Conservation (phyloP, 2,888 invertebrate species). For the Drosophila kuntzei region DNA sequence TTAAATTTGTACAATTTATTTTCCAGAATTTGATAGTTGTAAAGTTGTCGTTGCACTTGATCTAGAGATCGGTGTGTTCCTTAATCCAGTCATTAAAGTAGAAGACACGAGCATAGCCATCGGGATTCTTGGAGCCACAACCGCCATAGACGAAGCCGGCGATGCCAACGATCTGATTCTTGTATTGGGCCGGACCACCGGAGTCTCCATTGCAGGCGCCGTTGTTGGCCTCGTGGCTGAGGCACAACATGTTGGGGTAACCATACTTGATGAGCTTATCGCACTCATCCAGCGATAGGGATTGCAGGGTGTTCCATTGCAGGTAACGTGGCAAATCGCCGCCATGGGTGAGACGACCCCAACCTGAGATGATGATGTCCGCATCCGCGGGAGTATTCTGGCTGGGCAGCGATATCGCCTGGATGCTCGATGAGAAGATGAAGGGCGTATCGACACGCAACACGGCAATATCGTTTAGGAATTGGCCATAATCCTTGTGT, state of each 20-base stretch:
- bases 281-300: constrained; percentile 40
- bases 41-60: not conserved
- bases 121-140: constrained; percentile 76
- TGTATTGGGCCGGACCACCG: constrained; percentile 79
- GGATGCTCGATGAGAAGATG: constrained; percentile 63
- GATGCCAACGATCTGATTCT: constrained; percentile 76
- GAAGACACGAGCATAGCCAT: constrained; percentile 82
- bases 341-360: constrained; percentile 65
- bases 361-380: constrained; percentile 77
- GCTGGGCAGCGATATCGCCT: constrained; percentile 74
- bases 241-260: constrained; percentile 70
- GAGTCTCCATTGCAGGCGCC: constrained; percentile 83
- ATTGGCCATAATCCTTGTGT: constrained; percentile 72
- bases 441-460: constrained; percentile 64
- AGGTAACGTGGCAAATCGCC: constrained; percentile 73
- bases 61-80: constrained; percentile 39
- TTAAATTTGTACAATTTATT: not conserved
- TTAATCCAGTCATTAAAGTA: constrained; percentile 76
- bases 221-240: constrained; percentile 64
- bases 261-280: constrained; percentile 50
- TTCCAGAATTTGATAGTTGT: not conserved
- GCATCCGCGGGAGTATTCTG: constrained; percentile 58
- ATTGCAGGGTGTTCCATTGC: constrained; percentile 72
- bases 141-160: constrained; percentile 70
- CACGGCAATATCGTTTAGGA: constrained; percentile 78